These are phyloP conservation scores for Galerucella nymphaeae DNA, from an alignment of 2,888 invertebrate genomes.

Conservation along the genomic window DNA sequence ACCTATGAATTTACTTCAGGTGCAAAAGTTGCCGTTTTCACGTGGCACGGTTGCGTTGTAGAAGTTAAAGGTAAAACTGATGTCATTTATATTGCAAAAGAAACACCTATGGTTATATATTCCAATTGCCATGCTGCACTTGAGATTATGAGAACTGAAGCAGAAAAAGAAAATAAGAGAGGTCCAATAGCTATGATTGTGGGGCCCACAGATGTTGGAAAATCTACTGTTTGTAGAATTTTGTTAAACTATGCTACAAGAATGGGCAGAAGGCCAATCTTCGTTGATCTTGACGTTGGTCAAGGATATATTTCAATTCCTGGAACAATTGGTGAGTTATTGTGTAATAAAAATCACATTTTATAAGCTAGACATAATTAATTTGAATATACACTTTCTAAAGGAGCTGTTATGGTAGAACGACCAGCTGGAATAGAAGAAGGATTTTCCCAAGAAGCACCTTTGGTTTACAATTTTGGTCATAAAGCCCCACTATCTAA, in stretches of 20 bases:
- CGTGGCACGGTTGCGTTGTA: constrained; percentile 93
- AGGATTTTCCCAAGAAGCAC: constrained; percentile 93
- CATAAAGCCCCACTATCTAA: constrained; percentile 83
- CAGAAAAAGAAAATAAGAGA: constrained; percentile 77
- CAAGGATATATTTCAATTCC: constrained; percentile 94
- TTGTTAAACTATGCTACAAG: constrained; percentile 95
- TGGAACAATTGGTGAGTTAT: constrained; percentile 80
- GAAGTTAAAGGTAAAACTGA: constrained; percentile 90
- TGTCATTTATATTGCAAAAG: constrained; percentile 93
- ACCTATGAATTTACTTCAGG: constrained; percentile 89
- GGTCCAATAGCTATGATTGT: constrained; percentile 92
- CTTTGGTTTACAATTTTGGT: constrained; percentile 94
- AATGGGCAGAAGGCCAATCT: constrained; percentile 87
- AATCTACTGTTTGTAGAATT: constrained; percentile 86
- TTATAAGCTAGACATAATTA: constrained; percentile 7
- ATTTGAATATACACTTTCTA: constrained; percentile 7
- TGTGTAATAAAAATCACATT: no score
- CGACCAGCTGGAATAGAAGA: constrained; percentile 94
- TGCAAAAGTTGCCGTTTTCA: constrained; percentile 94
- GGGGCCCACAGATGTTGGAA: constrained; percentile 96
- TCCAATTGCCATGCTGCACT: constrained; percentile 95
- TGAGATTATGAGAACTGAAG: constrained; percentile 86
- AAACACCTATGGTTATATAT: constrained; percentile 97
- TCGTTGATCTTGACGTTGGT: constrained; percentile 95
- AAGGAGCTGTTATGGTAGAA: constrained; percentile 88